Percentiles rank a stretch among this genome's conserved stretches.
Conservation (phyloP, 1,140 invertebrate genomes). For the Calosoma granatense region DNA sequence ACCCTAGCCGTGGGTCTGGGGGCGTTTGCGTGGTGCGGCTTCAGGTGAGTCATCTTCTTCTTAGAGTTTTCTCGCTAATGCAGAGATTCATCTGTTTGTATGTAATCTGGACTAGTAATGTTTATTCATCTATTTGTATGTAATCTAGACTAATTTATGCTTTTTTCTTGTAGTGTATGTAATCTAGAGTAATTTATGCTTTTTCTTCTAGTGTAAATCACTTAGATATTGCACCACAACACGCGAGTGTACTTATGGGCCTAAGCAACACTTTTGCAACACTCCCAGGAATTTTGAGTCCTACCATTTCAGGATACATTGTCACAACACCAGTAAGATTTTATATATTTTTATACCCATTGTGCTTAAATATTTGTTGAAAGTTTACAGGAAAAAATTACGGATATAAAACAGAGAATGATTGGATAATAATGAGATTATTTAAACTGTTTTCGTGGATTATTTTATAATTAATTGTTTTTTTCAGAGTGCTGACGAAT, state of each 20-base stretch:
- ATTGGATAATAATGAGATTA: not conserved
- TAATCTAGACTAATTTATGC: slow-evolving; percentile 1
- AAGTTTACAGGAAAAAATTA: not conserved
- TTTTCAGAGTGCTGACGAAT: slow-evolving; percentile 59
- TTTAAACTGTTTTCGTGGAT: too few species aligned
- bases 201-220: slow-evolving; percentile 66
- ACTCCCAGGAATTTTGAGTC: slow-evolving; percentile 77
- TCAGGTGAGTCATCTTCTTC: slow-evolving; percentile 54
- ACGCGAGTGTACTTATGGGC: slow-evolving; percentile 75
- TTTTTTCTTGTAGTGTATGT: too few species aligned
- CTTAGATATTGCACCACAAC: slow-evolving; percentile 75
- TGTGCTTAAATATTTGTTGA: not conserved
- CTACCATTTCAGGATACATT: slow-evolving; percentile 65
- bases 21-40: slow-evolving; percentile 82
- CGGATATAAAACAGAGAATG: not conserved
- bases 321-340: slow-evolving; percentile 54
- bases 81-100: too few species aligned
- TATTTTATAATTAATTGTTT: slow-evolving; percentile 9
- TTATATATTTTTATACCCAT: not conserved
- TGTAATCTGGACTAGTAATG: too few species aligned
- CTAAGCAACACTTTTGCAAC: slow-evolving; percentile 82
- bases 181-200: too few species aligned
- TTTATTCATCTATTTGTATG: too few species aligned
- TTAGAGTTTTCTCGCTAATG: too few species aligned
- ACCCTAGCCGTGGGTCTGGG: slow-evolving; percentile 79